These are phyloP conservation scores for Idaea straminata DNA, from an alignment of 2,888 invertebrate species.

Conservation along the genomic window DNA sequence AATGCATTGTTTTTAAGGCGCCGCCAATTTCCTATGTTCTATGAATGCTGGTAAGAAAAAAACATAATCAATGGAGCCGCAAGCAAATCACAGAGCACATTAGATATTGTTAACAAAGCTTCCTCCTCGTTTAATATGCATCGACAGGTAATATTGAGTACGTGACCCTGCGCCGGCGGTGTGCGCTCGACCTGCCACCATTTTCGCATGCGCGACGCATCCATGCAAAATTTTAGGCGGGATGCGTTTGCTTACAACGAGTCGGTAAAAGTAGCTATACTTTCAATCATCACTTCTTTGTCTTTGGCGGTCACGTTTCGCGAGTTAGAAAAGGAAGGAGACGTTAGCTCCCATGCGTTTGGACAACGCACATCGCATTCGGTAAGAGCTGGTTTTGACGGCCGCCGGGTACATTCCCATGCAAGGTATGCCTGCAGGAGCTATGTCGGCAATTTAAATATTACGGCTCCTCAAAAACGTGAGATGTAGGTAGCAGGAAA, in stretches of 20 bases:
- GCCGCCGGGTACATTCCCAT: constrained; percentile 76
- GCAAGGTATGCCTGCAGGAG: constrained; percentile 76
- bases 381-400: constrained; percentile 74
- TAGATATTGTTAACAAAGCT: constrained; percentile 80
- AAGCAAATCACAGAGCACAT: constrained; percentile 66
- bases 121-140: constrained; percentile 78
- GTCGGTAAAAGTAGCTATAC: constrained; percentile 63
- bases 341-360: constrained; percentile 54
- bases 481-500: constrained; percentile 75
- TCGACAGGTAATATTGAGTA: constrained; percentile 72
- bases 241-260: constrained; percentile 71
- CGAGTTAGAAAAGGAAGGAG: constrained; percentile 67
- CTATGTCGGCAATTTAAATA: constrained; percentile 78
- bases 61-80: constrained; percentile 75
- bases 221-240: constrained; percentile 79
- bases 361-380: constrained; percentile 70
- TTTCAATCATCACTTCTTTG: constrained; percentile 65
- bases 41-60: constrained; percentile 55
- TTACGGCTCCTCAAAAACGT: constrained; percentile 79
- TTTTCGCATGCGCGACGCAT: constrained; percentile 76
- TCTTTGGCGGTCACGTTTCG: constrained; percentile 44
- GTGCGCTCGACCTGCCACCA: constrained; percentile 39
- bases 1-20: constrained; percentile 65
- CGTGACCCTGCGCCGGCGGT: constrained; percentile 63
- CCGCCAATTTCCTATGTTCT: constrained; percentile 47